Base-by-base conservation (phyloP, 2,888 invertebrate genomes). In the Escarpia spicata region DNA sequence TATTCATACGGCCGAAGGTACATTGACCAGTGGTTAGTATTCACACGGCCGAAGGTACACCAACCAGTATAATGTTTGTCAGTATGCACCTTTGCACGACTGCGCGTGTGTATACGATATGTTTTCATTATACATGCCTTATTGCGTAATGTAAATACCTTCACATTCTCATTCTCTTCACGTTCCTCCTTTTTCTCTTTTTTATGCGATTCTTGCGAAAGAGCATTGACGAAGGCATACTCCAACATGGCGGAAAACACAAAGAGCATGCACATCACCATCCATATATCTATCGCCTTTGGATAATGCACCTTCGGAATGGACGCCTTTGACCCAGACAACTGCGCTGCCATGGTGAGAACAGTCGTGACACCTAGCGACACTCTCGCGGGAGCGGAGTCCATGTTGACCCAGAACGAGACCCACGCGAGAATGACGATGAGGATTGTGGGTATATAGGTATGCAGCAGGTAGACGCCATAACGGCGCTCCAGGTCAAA, bases 401-500 rank as follows among this genome's bases (percentile, higher is more conserved):
- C 94, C 91, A 93, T 93, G 92, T 94, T 94, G 58, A 94, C 93
- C 94, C 94, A 94, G 92, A 94, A 94, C 43, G 94, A 94, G 45
- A 94, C 94, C 94, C 94, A 94, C 19, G 94, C 94, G 26, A 94
- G 91, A 43, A 94, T 93, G 60, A 94, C 94, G 60, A 94, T 94
- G 26, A 94, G 93, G 37, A 94, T 92, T 91, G 94, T 93, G 6
- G 94, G 94, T 31, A 94, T 92, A 26, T 43, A 91, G 43, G 91
- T 91, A 43, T 91, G 91, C 37, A 91, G 91, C 19, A 91, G 43
- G 8, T 31, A 44, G 91, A 91, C 15, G 43, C 91, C 91, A 8
- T 31, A 91, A 4, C 19, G 43, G 43, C 91, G 91, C 6, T 91
- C 91, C 6, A 91, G 44, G n/a, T 91, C 43, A 44, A 91, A 91